A percentile compares a stretch with the other conserved stretches of the same genome.
Conservation (phyloP, 1,140 invertebrate species). For the Rhopalosiphum padi region DNA sequence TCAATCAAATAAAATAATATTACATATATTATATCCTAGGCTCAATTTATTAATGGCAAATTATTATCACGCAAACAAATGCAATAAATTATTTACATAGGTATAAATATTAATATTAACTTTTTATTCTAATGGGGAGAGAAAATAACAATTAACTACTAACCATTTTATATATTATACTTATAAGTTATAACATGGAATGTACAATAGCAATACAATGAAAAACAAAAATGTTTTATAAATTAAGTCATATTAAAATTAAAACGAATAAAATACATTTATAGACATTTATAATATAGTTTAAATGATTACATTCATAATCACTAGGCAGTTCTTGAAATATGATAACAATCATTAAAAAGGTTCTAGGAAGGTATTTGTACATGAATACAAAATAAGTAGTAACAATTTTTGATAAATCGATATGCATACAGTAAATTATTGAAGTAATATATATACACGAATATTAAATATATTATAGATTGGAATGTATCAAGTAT, state of each 20-base stretch:
- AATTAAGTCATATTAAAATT: not conserved
- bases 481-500: not conserved
- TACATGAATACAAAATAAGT: not conserved
- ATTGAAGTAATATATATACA: not conserved
- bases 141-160: not conserved
- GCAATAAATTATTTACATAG: not conserved
- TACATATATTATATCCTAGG: not conserved
- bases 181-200: not conserved
- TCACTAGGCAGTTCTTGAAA: not conserved
- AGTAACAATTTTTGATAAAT: not conserved
- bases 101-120: not conserved
- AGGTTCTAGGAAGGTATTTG: not conserved
- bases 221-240: not conserved
- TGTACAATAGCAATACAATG: not conserved
- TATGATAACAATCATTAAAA: not conserved
- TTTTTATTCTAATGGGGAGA: not conserved
- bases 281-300: not conserved
- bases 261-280: not conserved
- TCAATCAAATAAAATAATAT: not conserved
- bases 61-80: not conserved
- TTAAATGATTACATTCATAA: not conserved
- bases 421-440: not conserved
- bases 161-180: not conserved
- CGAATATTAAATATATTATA: not conserved
- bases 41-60: slow-evolving; percentile 5